Base-by-base conservation (phyloP, 2,888 invertebrate genomes). In the Pomacea canaliculata region DNA sequence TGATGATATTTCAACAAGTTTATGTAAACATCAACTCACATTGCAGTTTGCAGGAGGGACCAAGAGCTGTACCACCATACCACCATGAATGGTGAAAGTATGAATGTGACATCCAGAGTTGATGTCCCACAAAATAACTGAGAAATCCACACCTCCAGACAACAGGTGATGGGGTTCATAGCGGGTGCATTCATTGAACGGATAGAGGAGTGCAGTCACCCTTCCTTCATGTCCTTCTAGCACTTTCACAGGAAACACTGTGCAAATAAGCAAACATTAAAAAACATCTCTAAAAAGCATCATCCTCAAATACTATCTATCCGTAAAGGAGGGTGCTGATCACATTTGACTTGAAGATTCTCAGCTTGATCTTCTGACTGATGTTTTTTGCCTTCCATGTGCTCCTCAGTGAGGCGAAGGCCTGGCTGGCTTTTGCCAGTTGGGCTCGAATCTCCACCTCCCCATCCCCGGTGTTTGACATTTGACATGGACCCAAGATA, bases 131-230 rank as follows among this genome's bases (percentile, higher is more conserved):
- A 99, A 92, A 84, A 97, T 97, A 7, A 98, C 97, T 0, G 98
- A 97, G 92, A 99, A 99, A 92, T 99, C 99, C 18, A 97, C 96
- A 0, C 98, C 98, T 1, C 99, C 99, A 0, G 97, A 98, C 0
- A 99, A 94, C 76, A 98, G 85, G 75, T 91, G 87, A 71, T 88
- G 85, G 8, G 90, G 86, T 78, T 92, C 92, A 81, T 92, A 92
- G 89, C 97, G 94, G 1, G 89, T 83, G 81, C 91, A 95, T 12
- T 97, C 95, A 85, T 97, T 95, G 85, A 97, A 95, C 0, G 99
- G 99, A 89, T 99, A 99, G 1, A 99, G 92, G 1, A 99, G 92
- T 88, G 97, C 97, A 90, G 97, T 99, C 0, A 99, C 98, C 68
- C 96, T 93, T 0, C 98, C 98, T 69, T 95, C 95, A 91, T 99